Conservation (phyloP, 2,113 vertebrate genomes). For the Phrynocephalus versicolor region DNA sequence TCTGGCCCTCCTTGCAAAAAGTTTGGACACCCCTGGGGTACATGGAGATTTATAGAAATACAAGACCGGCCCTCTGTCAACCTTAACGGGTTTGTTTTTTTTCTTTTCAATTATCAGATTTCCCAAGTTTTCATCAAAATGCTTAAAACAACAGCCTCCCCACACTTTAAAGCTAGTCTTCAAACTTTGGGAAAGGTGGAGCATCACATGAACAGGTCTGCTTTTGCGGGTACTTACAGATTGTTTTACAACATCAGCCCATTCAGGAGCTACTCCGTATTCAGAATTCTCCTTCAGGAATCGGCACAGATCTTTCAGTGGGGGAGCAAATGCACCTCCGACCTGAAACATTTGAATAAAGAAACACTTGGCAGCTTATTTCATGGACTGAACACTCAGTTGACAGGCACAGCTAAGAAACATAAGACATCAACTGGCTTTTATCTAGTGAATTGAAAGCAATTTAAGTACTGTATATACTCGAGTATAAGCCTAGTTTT, state of each 20-base stretch:
- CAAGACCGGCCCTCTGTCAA: background rate
- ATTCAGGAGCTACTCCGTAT: conserved; percentile 96
- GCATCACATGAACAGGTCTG: background rate
- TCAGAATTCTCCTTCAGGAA: conserved; percentile 98
- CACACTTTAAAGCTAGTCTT: background rate
- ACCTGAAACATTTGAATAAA: conserved; percentile 75
- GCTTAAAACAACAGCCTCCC: background rate
- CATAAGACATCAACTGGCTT: background rate
- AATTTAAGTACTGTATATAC: too few species aligned
- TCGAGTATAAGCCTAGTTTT: too few species aligned
- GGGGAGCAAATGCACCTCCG: conserved; percentile 96
- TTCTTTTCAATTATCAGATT: background rate
- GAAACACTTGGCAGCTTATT: background rate
- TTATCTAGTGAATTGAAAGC: too few species aligned
- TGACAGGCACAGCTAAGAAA: background rate
- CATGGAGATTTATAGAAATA: background rate
- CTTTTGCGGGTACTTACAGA: conserved; percentile 81
- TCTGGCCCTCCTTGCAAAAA: too few species aligned
- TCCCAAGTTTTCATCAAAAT: background rate
- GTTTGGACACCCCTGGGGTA: too few species aligned
- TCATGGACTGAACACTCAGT: background rate
- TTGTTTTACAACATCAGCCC: conserved; percentile 97
- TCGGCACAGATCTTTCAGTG: conserved; percentile 93
- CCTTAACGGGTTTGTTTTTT: too few species aligned
- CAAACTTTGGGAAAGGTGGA: background rate